Conservation (phyloP, 2,113 vertebrate genomes). For the Chloroceryle aenea region DNA sequence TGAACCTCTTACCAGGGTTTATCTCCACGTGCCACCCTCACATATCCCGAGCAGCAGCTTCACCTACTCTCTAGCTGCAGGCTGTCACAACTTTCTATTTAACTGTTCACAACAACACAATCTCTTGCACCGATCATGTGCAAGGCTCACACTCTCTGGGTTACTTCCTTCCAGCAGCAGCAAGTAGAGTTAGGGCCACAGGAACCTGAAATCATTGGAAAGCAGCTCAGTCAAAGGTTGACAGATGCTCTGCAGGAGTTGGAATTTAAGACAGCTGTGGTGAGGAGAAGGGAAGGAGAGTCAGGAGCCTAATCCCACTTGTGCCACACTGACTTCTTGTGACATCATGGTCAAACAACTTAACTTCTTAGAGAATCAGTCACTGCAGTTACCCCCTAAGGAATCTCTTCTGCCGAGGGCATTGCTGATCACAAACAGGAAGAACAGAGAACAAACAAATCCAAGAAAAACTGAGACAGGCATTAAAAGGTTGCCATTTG, state of each 20-base stretch:
- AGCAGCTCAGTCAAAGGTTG: background rate
- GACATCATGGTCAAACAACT: background rate
- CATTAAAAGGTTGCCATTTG: background rate
- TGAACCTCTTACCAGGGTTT: background rate
- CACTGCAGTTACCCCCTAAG: background rate
- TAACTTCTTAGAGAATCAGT: background rate
- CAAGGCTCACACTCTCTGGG: rapidly evolving
- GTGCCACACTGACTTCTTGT: background rate
- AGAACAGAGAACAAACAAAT: background rate
- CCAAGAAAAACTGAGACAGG: background rate
- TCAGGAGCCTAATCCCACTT: background rate
- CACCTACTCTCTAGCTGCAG: background rate
- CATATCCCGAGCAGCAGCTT: background rate
- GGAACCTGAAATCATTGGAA: background rate
- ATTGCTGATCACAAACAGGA: background rate
- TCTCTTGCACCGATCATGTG: background rate
- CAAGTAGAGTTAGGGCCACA: background rate
- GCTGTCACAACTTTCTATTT: background rate
- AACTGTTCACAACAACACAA: background rate
- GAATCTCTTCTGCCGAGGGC: background rate
- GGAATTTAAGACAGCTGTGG: background rate
- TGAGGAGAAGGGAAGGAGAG: background rate
- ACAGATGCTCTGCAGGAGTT: background rate
- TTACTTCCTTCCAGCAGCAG: background rate
- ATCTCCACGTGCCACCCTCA: background rate